Evolutionary conservation across 2,113 vertebrate species (phyloP).

Genomic region (Mionectes macconnelli): DNA sequence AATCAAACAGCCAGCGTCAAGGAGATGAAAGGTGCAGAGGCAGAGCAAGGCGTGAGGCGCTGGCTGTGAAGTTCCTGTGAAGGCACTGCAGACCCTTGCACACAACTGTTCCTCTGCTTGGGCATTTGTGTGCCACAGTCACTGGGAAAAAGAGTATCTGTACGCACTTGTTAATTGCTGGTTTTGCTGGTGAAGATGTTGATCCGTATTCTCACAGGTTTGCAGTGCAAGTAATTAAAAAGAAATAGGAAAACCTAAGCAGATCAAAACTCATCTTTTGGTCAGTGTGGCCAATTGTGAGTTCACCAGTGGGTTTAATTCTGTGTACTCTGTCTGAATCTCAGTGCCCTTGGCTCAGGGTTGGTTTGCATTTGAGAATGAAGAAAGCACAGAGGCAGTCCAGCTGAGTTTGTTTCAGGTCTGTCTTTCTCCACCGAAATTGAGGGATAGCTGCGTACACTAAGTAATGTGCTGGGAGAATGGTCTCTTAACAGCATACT

Average conservation of each 20-base stretch:
- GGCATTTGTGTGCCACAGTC: neutral
- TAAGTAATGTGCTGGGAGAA: neutral
- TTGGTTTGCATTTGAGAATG: neutral
- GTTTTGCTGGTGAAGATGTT: neutral
- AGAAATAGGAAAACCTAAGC: neutral
- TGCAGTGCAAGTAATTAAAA: neutral
- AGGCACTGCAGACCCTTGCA: neutral
- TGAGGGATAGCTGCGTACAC: neutral
- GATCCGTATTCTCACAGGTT: neutral
- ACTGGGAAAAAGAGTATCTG: neutral
- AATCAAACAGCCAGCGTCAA: too few species aligned
- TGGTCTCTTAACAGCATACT: accelerated
- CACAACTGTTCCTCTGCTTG: neutral
- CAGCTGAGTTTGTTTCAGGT: neutral
- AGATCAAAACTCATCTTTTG: neutral
- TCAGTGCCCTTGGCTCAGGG: neutral
- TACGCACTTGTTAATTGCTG: accelerated
- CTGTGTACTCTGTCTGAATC: neutral
- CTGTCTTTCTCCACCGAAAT: neutral
- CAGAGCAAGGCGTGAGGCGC: neutral
- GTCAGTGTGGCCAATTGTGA: neutral
- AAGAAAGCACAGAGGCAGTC: neutral
- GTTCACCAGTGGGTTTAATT: neutral
- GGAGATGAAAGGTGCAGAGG: neutral
- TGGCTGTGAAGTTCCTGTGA: neutral